These are phyloP conservation scores for Drosophila meridiana DNA, from an alignment of 2,888 invertebrate species.

Conservation along the genomic window DNA sequence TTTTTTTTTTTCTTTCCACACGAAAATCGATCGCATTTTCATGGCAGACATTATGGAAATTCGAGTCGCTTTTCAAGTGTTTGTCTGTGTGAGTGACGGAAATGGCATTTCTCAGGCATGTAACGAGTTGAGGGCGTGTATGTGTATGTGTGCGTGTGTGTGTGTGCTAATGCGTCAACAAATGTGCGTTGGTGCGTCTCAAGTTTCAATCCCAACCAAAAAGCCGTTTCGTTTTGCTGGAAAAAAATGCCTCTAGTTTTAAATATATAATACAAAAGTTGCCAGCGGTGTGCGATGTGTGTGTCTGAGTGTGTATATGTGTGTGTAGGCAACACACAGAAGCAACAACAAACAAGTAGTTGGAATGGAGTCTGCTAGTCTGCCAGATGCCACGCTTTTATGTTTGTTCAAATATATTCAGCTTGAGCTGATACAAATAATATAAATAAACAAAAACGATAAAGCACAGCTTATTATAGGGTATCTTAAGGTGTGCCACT, in stretches of 20 bases:
- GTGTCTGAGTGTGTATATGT: neutral
- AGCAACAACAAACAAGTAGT: constrained; percentile 15
- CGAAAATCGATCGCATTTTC: constrained; percentile 81
- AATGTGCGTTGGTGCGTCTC: constrained; percentile 68
- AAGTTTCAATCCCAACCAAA: constrained; percentile 51
- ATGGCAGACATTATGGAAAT: constrained; percentile 83
- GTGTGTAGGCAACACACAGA: constrained; percentile 15
- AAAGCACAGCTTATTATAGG: neutral
- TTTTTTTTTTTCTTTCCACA: constrained; percentile 41
- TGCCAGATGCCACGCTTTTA: neutral
- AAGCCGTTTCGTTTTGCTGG: constrained; percentile 27
- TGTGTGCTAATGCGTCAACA: constrained; percentile 72
- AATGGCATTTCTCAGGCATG: constrained; percentile 78
- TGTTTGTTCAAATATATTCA: no score
- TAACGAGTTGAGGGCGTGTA: constrained; percentile 69
- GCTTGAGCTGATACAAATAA: neutral
- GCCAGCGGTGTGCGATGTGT: constrained; percentile 15
- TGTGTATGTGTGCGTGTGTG: constrained; percentile 12
- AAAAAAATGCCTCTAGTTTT: constrained; percentile 38
- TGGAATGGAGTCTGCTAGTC: neutral
- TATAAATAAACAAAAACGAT: neutral
- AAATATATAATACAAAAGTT: constrained; percentile 38
- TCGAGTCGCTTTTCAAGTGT: constrained; percentile 76
- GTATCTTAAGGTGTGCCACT: neutral
- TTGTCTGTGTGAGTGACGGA: constrained; percentile 70